These are phyloP conservation scores for Teleopsis dalmanni DNA, from an alignment of 1,140 invertebrate genomes.

Conservation along the genomic window DNA sequence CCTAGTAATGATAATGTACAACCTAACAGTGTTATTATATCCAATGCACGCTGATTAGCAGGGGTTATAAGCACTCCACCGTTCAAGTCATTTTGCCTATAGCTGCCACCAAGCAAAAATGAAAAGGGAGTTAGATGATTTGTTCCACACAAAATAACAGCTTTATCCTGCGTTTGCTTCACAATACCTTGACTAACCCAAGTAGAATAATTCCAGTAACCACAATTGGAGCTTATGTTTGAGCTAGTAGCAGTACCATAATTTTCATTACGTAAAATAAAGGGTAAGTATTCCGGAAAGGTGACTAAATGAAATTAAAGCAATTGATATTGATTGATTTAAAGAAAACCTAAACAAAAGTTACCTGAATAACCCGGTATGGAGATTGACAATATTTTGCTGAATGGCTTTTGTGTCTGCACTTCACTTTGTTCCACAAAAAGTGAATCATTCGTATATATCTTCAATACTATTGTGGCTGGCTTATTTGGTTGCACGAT, in stretches of 20 bases:
- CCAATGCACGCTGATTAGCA: conserved; percentile 46
- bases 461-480: conserved; percentile 25
- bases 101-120: conserved; percentile 47
- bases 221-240: conserved; percentile 18
- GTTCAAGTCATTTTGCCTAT: conserved; percentile 29
- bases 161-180: neutral
- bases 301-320: conserved; percentile 11
- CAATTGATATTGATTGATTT: neutral
- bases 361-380: conserved; percentile 30
- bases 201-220: conserved; percentile 36
- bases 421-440: conserved; percentile 25
- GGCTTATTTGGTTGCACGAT: neutral
- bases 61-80: conserved; percentile 33
- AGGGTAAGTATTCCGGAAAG: conserved; percentile 19
- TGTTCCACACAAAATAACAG: conserved; percentile 46
- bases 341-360: conserved; percentile 5
- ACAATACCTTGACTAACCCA: conserved; percentile 27
- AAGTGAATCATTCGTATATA: conserved; percentile 30
- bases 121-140: conserved; percentile 58
- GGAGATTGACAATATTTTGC: conserved; percentile 31
- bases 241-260: neutral
- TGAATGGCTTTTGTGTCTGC: conserved; percentile 14
- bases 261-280: conserved; percentile 21
- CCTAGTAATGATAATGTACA: conserved; percentile 52
- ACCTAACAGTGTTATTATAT: conserved; percentile 54